These are phyloP conservation scores for Mohoua ochrocephala DNA, from an alignment of 2,113 vertebrate genomes.

Conservation along the genomic window DNA sequence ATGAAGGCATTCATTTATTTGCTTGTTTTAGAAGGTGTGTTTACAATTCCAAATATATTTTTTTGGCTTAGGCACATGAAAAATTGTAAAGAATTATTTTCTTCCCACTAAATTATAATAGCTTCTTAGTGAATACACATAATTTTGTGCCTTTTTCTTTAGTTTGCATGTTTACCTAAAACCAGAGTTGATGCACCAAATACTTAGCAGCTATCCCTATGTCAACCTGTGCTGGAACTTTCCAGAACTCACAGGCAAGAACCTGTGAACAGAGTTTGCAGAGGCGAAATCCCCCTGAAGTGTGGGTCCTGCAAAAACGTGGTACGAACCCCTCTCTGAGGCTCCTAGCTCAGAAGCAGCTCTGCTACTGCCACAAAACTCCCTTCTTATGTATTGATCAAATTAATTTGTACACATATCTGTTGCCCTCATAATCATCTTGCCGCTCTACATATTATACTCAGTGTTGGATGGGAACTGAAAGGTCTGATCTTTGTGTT, in stretches of 20 bases:
- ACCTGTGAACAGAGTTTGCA: neutral
- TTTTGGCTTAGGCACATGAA: neutral
- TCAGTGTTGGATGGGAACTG: neutral
- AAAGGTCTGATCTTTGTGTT: neutral
- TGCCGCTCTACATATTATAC: neutral
- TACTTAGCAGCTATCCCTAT: neutral
- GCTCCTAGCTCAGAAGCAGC: rapidly evolving
- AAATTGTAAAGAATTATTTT: neutral
- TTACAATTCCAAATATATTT: neutral
- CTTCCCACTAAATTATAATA: neutral
- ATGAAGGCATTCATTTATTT: neutral
- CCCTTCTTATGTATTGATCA: neutral
- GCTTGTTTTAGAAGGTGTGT: neutral
- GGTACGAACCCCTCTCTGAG: rapidly evolving
- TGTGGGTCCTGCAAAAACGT: neutral
- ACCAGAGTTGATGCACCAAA: neutral
- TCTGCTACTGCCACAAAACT: neutral
- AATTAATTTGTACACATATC: neutral
- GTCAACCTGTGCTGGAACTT: neutral
- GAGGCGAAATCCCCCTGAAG: neutral
- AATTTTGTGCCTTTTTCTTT: neutral
- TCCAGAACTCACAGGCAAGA: neutral
- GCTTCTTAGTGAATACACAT: neutral
- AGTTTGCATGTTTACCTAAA: neutral
- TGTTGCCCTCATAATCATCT: neutral